These are phyloP conservation scores for Triplophysa tibetana DNA, from an alignment of 2,113 vertebrate genomes.

Conservation along the genomic window DNA sequence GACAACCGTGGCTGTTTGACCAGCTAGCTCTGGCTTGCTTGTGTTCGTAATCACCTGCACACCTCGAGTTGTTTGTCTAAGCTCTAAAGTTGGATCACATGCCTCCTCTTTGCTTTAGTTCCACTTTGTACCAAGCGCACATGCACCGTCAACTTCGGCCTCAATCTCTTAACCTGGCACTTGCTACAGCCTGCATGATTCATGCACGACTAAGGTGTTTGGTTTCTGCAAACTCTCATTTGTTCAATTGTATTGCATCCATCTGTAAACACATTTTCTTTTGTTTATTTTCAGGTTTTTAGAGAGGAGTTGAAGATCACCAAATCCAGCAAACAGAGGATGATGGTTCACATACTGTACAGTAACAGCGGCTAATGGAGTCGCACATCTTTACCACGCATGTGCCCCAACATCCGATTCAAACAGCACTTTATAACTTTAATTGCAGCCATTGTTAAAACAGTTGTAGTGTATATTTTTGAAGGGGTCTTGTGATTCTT, in stretches of 20 bases:
- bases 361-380: neutral
- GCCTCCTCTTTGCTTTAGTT: slow-evolving; percentile 75
- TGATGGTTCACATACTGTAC: neutral
- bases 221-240: neutral
- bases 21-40: slow-evolving; percentile 28
- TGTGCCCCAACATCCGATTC: slow-evolving; percentile 11
- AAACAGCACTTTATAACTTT: slow-evolving; percentile 30
- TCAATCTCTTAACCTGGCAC: slow-evolving; percentile 64
- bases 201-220: neutral
- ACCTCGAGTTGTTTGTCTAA: slow-evolving; percentile 72
- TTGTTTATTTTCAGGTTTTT: slow-evolving; percentile 20
- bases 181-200: slow-evolving; percentile 28
- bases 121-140: slow-evolving; percentile 70
- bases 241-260: neutral
- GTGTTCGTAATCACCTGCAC: slow-evolving; percentile 66
- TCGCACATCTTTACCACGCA: slow-evolving; percentile 13
- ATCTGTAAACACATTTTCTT: neutral
- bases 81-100: slow-evolving; percentile 74
- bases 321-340: slow-evolving; percentile 22
- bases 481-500: neutral
- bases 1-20: neutral
- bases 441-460: neutral
- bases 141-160: slow-evolving; percentile 66
- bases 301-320: neutral
- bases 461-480: neutral